A percentile compares a stretch with the other conserved stretches of the same genome.
phyloP scores from a whole-genome alignment of 2,888 invertebrate genomes.

The Euspilapteryx auroguttella region DNA sequence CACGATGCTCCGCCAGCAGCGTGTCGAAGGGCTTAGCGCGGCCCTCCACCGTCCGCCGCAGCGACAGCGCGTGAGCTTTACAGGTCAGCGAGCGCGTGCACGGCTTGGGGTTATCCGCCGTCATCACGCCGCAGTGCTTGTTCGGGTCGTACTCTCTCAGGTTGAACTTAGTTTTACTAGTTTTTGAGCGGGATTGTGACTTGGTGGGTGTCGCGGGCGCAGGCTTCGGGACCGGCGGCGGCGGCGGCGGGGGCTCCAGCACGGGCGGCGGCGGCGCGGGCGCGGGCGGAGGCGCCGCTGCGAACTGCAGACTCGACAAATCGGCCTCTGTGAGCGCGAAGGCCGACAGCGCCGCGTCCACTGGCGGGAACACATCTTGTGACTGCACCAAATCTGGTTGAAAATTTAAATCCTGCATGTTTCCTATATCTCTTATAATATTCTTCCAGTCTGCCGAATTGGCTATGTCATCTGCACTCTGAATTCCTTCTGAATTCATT shows the following conservation, averaged over 20 bases:
- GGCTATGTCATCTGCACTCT: conserved; percentile 49
- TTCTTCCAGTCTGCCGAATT: conserved; percentile 53
- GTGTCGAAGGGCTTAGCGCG: conserved; percentile 75
- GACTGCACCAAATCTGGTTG: conserved; percentile 26
- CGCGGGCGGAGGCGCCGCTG: conserved; percentile 30
- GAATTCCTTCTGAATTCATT: conserved; percentile 55
- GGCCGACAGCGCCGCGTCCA: conserved; percentile 22
- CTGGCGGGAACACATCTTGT: conserved; percentile 30
- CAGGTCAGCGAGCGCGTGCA: conserved; percentile 81
- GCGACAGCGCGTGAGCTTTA: conserved; percentile 68
- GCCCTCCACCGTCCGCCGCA: conserved; percentile 70
- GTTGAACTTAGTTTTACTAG: conserved; percentile 43
- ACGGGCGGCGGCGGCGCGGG: conserved; percentile 25
- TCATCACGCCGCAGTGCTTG: conserved; percentile 79
- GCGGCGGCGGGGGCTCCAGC: conserved; percentile 15
- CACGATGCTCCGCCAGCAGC: conserved; percentile 72
- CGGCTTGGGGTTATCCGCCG: conserved; percentile 67
- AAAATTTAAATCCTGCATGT: conserved; percentile 48
- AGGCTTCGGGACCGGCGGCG: conserved; percentile 20
- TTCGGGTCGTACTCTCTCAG: conserved; percentile 79
- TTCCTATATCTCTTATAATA: conserved; percentile 50
- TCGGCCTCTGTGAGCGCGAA: conserved; percentile 34
- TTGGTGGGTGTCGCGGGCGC: conserved; percentile 19
- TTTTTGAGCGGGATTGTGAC: conserved; percentile 24
- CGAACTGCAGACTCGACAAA: conserved; percentile 33